phyloP scores from a whole-genome alignment of 1,140 invertebrate species.

The Hypothenemus hampei region DNA sequence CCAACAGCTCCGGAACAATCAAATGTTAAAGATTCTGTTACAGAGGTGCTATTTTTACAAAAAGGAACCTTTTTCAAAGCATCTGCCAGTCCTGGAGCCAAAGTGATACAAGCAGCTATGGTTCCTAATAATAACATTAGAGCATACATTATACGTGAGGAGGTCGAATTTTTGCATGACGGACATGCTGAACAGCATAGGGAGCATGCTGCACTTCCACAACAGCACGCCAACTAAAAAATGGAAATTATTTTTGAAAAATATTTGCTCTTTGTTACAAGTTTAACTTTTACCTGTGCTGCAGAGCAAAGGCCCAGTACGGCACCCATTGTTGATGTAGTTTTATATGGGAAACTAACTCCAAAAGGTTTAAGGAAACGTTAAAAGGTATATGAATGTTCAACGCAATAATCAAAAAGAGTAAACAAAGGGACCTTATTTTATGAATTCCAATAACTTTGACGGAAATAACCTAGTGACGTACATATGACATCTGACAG shows the following conservation, averaged over 20 bases:
- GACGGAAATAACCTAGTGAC: too few relatives aligned
- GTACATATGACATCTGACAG: too few relatives aligned
- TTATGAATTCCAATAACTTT: too few relatives aligned
- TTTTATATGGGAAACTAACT: too few relatives aligned
- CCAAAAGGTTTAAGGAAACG: too few relatives aligned
- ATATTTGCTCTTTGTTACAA: too few relatives aligned
- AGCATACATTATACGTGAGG: slow-evolving; percentile 94
- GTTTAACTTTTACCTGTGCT: slow-evolving; percentile 59
- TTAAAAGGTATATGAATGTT: too few relatives aligned
- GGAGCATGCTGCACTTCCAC: slow-evolving; percentile 93
- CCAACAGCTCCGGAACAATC: slow-evolving; percentile 85
- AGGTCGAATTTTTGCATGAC: slow-evolving; percentile 94
- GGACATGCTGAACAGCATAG: slow-evolving; percentile 95
- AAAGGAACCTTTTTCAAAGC: slow-evolving; percentile 79
- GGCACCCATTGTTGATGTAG: too few relatives aligned
- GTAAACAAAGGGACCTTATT: too few relatives aligned
- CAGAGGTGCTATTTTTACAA: slow-evolving; percentile 63
- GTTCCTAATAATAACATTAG: slow-evolving; percentile 88
- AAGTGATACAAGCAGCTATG: slow-evolving; percentile 83
- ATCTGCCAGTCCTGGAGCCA: slow-evolving; percentile 83
- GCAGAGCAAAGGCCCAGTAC: slow-evolving; percentile 60
- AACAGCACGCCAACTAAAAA: slow-evolving; percentile 90
- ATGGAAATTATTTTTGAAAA: slow-evolving; percentile 12
- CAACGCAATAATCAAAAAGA: too few relatives aligned
- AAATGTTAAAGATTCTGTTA: slow-evolving; percentile 54